phyloP scores from a whole-genome alignment of 2,888 invertebrate genomes.

The Plagodis dolabraria region DNA sequence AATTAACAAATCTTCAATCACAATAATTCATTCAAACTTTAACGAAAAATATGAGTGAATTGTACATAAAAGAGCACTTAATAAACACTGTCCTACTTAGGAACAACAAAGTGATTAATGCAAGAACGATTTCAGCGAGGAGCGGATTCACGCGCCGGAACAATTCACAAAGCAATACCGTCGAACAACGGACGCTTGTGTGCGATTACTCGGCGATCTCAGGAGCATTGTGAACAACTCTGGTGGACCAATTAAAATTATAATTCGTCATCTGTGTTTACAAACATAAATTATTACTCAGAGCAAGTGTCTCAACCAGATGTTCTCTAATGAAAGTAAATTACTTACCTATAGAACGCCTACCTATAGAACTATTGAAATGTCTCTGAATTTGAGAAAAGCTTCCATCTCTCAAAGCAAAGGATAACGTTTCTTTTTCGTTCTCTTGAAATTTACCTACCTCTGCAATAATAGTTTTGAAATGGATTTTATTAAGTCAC shows the following conservation, averaged over 20 bases:
- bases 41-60: not conserved
- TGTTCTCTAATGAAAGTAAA: no score
- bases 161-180: slow-evolving; percentile 36
- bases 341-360: no score
- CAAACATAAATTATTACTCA: no score
- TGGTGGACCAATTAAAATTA: slow-evolving; percentile 16
- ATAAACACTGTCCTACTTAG: slow-evolving; percentile 28
- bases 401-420: not conserved
- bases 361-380: no score
- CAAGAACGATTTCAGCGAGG: slow-evolving; percentile 29
- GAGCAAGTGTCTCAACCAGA: no score
- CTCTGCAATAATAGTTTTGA: slow-evolving; percentile 35
- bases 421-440: slow-evolving; percentile 2
- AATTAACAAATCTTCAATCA: not conserved
- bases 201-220: slow-evolving; percentile 28
- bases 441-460: slow-evolving; percentile 11
- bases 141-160: slow-evolving; percentile 29
- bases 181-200: slow-evolving; percentile 33
- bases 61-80: slow-evolving; percentile 5
- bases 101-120: slow-evolving; percentile 32
- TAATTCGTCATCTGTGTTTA: slow-evolving; percentile 14
- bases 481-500: slow-evolving; percentile 50
- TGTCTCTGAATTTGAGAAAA: not conserved
- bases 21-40: not conserved
- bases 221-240: slow-evolving; percentile 5